A percentile compares a stretch with the other conserved stretches of the same genome.
Evolutionary conservation across 2,797 vertebrate species (phyloP).

Genomic region (Heliangelus exortis): DNA sequence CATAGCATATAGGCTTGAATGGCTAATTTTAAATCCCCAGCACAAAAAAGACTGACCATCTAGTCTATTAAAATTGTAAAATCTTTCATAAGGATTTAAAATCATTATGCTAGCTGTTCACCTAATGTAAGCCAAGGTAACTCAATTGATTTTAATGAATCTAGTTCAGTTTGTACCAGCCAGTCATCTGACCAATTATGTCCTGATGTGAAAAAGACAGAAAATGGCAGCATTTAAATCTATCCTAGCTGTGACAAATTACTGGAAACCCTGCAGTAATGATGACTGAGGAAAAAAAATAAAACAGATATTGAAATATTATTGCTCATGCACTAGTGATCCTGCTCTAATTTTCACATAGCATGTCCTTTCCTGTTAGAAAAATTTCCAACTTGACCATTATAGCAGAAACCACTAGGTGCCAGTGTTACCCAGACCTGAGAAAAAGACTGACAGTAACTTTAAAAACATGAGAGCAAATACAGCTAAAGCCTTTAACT

Average conservation of each 20-base stretch:
- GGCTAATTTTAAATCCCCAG: neutral
- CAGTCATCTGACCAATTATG: neutral
- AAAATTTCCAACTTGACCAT: neutral
- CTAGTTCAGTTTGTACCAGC: neutral
- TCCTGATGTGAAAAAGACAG: neutral
- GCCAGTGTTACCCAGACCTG: constrained; percentile 63
- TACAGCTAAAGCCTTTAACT: neutral
- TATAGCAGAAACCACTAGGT: constrained; percentile 59
- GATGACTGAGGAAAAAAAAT: neutral
- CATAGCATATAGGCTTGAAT: neutral
- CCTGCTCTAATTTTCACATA: neutral
- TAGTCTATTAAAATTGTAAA: neutral
- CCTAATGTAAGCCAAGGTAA: neutral
- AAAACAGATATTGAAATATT: neutral
- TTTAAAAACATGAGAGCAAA: neutral
- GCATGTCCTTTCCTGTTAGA: fast-evolving
- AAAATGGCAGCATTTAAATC: neutral
- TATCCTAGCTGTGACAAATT: neutral
- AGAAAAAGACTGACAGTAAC: neutral
- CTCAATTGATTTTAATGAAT: neutral
- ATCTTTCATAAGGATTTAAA: neutral
- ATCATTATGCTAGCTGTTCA: neutral
- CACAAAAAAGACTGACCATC: neutral
- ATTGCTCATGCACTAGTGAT: neutral
- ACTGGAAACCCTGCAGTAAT: neutral